Percentiles rank a stretch among this genome's conserved stretches.
Conservation (phyloP, 2,113 vertebrate genomes). For the Alectura lathami region DNA sequence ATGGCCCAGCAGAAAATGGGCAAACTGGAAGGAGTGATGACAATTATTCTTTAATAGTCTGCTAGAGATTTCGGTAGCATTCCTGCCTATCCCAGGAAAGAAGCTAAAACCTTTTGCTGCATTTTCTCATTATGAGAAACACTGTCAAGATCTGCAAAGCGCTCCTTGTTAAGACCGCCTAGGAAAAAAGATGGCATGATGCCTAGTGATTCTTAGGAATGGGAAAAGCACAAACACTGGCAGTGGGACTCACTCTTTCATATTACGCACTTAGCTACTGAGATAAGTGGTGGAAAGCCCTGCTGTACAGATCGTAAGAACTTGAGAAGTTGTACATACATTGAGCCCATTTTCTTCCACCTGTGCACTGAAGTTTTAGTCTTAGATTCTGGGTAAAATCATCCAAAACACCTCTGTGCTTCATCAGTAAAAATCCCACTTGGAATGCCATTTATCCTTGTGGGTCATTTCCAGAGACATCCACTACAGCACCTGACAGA, state of each 20-base stretch:
- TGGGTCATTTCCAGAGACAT: background rate
- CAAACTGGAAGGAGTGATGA: background rate
- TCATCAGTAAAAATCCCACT: background rate
- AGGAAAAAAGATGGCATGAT: background rate
- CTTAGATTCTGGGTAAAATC: background rate
- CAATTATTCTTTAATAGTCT: constrained; percentile 2
- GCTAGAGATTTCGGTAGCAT: background rate
- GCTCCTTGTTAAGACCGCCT: background rate
- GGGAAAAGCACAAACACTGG: background rate
- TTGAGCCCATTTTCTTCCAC: background rate
- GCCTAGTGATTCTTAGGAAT: background rate
- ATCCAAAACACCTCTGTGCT: background rate
- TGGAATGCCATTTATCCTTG: background rate
- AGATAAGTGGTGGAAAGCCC: background rate
- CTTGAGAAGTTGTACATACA: background rate
- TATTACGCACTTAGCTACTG: background rate
- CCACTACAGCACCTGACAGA: background rate
- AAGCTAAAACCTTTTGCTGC: background rate
- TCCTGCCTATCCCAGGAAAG: background rate
- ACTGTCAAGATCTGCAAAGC: background rate
- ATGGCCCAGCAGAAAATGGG: constrained; percentile 13
- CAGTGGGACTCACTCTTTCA: background rate
- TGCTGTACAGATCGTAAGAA: background rate
- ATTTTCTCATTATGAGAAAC: background rate
- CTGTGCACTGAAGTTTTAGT: background rate